Conservation (phyloP, 2,113 vertebrate species). For the Cynocephalus volans region DNA sequence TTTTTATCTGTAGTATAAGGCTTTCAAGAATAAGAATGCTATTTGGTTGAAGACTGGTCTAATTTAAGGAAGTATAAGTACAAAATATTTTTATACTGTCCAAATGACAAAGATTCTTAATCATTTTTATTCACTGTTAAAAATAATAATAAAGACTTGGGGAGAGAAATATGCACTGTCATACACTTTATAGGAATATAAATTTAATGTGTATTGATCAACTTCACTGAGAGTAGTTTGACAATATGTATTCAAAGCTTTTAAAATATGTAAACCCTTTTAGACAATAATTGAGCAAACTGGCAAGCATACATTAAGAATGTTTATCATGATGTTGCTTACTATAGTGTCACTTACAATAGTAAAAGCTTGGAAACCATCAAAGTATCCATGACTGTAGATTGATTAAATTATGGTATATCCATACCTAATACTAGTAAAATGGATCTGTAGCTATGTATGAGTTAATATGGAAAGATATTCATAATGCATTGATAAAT, state of each 20-base stretch:
- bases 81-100: constrained; percentile 53
- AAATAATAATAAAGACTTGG: constrained; percentile 3
- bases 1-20: constrained; percentile 21
- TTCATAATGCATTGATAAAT: constrained; percentile 28
- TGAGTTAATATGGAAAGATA: constrained; percentile 36
- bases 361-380: constrained; percentile 33
- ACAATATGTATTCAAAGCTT: background rate
- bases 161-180: constrained; percentile 37
- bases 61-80: constrained; percentile 30
- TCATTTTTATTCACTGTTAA: background rate
- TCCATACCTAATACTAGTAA: constrained; percentile 39
- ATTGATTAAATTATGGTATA: background rate
- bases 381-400: background rate
- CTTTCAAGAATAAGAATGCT: constrained; percentile 62
- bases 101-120: constrained; percentile 29
- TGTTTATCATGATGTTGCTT: background rate
- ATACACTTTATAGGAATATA: constrained; percentile 27
- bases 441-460: background rate
- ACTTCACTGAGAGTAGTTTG: background rate
- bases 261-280: constrained; percentile 50
- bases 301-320: constrained; percentile 54
- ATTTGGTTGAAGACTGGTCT: constrained; percentile 7
- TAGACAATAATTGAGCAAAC: constrained; percentile 51
- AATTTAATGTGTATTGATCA: background rate
- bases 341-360: background rate